Conservation (phyloP, 2,888 invertebrate genomes). For the Pterostichus niger region DNA sequence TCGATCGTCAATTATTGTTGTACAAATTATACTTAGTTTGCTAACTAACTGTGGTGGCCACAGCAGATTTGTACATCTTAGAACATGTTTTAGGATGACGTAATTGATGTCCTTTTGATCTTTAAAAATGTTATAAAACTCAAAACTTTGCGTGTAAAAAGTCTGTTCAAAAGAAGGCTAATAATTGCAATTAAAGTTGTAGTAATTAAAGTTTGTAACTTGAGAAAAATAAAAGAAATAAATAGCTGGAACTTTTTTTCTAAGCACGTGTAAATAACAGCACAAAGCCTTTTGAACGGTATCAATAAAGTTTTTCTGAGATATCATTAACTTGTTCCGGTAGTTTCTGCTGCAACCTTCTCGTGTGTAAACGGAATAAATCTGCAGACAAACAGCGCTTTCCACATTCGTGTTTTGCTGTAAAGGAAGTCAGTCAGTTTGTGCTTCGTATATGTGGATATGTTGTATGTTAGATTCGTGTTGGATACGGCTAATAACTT, state of each 20-base stretch:
- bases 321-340: too few species aligned
- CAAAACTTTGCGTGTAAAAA: too few species aligned
- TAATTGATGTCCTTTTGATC: too few species aligned
- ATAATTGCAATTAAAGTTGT: not conserved
- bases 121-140: too few species aligned
- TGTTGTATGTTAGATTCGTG: conserved; percentile 38
- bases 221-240: not conserved
- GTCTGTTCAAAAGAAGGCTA: not conserved
- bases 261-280: not conserved
- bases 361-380: conserved; percentile 38
- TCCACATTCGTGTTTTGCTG: conserved; percentile 1
- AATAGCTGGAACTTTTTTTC: too few species aligned
- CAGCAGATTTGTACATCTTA: too few species aligned
- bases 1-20: too few species aligned
- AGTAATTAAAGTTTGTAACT: not conserved
- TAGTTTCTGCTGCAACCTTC: not conserved
- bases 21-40: too few species aligned
- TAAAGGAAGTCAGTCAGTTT: conserved; percentile 17
- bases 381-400: not conserved
- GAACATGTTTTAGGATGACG: too few species aligned
- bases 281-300: not conserved
- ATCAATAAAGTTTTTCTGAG: conserved; percentile 12
- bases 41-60: too few species aligned
- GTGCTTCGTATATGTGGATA: conserved; percentile 3
- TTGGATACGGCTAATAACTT: conserved; percentile 17